Evolutionary conservation across 2,888 invertebrate species (phyloP), one percentile per base, ranked within the genome.

Genomic region (Girardia tigrina): DNA sequence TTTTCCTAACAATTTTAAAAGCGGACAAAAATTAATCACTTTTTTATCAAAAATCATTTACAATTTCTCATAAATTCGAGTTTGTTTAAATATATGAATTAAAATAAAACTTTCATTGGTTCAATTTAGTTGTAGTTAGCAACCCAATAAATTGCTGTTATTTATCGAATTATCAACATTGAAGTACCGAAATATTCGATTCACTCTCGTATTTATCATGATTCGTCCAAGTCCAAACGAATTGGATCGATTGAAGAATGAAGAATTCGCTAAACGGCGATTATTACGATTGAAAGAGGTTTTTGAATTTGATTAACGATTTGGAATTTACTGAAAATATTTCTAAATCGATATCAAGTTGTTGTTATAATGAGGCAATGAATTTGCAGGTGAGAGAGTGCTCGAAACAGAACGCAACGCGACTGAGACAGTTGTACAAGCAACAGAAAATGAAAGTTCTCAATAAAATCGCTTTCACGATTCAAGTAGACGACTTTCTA

Each of bases 11-110:
- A n/a, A n/a, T n/a, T n/a, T n/a, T n/a, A n/a, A n/a, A n/a, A n/a
- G n/a, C n/a, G n/a, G n/a, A n/a, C n/a, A n/a, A n/a, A n/a, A n/a
- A n/a, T n/a, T n/a, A n/a, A n/a, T n/a, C n/a, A n/a, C n/a, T n/a
- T n/a, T n/a, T n/a, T n/a, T n/a, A n/a, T n/a, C n/a, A n/a, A n/a
- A n/a, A n/a, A n/a, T n/a, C n/a, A n/a, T n/a, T n/a, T n/a, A n/a
- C n/a, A n/a, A n/a, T n/a, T n/a, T n/a, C n/a, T n/a, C n/a, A n/a
- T n/a, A n/a, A 56, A 56, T 56, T 56, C 23, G 56, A 36, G 12
- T 12, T 36, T 56, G 56, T 56, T 56, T 56, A 20, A 56, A 56
- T 56, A 56, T 56, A 20, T 56, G n/a, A 56, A 56, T 56, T 56
- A 12, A 4, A 56, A 56, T 4, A 20, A 12, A 56, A 56, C 6